Evolutionary conservation across 2,113 vertebrate species (phyloP).

Genomic region (Piprites chloris): DNA sequence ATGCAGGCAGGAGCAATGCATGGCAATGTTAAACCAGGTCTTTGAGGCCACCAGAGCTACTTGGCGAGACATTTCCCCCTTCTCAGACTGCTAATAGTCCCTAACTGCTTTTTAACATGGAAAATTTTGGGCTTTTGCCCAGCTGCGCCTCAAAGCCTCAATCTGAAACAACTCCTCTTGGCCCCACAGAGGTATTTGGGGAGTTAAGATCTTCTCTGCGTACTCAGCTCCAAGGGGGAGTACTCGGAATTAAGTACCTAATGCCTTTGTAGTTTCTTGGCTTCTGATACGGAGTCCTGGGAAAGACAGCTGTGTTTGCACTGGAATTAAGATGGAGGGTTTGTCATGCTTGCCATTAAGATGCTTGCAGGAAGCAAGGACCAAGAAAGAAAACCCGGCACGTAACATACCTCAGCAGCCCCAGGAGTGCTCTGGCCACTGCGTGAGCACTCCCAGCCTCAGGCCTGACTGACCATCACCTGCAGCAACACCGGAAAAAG

Average conservation of each 20-base stretch:
- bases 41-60: neutral
- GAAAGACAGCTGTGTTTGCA: conserved; percentile 22
- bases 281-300: neutral
- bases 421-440: neutral
- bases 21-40: fast-evolving
- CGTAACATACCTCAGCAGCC: neutral
- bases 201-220: neutral
- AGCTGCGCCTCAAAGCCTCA: neutral
- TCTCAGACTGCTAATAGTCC: neutral
- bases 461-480: neutral
- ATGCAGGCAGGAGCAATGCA: neutral
- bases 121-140: neutral
- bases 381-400: neutral
- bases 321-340: neutral
- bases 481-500: neutral
- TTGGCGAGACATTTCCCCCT: neutral
- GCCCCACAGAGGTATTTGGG: neutral
- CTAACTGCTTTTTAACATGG: neutral
- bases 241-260: neutral
- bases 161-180: neutral
- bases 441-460: neutral
- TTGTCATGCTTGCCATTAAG: neutral
- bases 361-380: neutral
- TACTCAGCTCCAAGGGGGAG: neutral
- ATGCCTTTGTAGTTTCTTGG: neutral